Conservation (phyloP, 2,113 vertebrate genomes). For the Aspiorhynchus laticeps region DNA sequence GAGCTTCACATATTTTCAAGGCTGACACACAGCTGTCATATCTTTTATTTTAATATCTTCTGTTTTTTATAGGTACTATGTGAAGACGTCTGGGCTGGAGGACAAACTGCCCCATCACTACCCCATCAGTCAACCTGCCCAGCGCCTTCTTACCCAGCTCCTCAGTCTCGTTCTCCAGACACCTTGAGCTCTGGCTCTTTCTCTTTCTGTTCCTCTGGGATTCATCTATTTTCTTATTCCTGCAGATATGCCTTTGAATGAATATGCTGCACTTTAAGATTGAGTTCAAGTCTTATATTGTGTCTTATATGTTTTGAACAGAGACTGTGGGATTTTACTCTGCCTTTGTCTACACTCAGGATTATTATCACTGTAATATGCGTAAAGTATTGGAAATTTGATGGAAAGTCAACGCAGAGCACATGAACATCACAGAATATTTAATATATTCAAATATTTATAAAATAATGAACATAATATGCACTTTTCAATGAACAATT, state of each 20-base stretch:
- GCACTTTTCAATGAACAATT: neutral
- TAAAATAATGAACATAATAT: neutral
- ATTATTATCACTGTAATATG: neutral
- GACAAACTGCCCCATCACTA: constrained; percentile 73
- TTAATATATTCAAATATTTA: neutral
- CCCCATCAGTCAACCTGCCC: constrained; percentile 71
- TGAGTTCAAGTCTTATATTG: neutral
- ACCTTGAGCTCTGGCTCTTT: constrained; percentile 41
- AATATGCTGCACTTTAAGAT: constrained; percentile 9
- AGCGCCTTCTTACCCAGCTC: constrained; percentile 69
- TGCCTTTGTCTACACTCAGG: constrained; percentile 29
- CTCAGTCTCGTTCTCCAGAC: constrained; percentile 65
- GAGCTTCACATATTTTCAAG: neutral
- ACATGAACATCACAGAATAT: neutral
- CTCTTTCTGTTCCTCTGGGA: neutral
- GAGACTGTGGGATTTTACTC: constrained; percentile 16
- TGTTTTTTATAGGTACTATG: constrained; percentile 70
- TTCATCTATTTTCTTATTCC: neutral
- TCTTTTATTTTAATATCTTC: neutral
- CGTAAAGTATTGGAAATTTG: neutral
- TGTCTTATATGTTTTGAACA: constrained; percentile 35
- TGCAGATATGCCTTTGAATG: constrained; percentile 30
- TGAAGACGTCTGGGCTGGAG: constrained; percentile 67
- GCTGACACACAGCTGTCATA: neutral
- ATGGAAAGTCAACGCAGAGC: neutral